A percentile compares a stretch with the other conserved stretches of the same genome.
Evolutionary conservation across 2,797 vertebrate species (phyloP).

Genomic region (Hippopotamyrus pictus): DNA sequence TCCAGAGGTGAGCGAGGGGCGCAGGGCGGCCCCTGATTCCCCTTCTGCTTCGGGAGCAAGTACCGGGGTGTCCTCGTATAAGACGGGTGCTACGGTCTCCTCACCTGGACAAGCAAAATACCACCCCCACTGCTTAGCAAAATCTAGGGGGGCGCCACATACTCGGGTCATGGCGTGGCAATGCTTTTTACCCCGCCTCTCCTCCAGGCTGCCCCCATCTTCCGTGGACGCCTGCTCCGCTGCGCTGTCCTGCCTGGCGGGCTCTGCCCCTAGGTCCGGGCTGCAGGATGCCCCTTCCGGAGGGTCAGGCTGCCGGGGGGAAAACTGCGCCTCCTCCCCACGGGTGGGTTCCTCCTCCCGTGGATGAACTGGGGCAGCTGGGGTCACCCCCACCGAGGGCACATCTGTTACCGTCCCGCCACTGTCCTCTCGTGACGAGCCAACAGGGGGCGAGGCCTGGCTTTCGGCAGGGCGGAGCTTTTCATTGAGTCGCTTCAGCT

Average conservation of each 20-base stretch:
- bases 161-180: neutral
- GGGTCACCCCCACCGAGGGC: constrained; percentile 17
- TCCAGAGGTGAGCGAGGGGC: constrained; percentile 82
- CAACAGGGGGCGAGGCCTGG: constrained; percentile 40
- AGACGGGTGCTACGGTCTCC: constrained; percentile 54
- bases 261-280: constrained; percentile 29
- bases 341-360: constrained; percentile 43
- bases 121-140: neutral
- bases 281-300: constrained; percentile 42
- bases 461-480: constrained; percentile 66
- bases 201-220: constrained; percentile 64
- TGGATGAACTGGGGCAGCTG: constrained; percentile 19
- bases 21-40: constrained; percentile 75
- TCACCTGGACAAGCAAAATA: constrained; percentile 45
- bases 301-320: constrained; percentile 53
- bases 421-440: constrained; percentile 32
- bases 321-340: constrained; percentile 51
- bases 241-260: constrained; percentile 50
- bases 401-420: constrained; percentile 27
- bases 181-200: constrained; percentile 54
- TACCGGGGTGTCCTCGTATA: constrained; percentile 56
- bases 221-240: constrained; percentile 43
- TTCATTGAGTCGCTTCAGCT: constrained; percentile 90
- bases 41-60: constrained; percentile 72
- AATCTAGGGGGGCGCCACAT: neutral